These are phyloP conservation scores for Anoplius nigerrimus DNA, from an alignment of 2,888 invertebrate genomes.

Conservation along the genomic window DNA sequence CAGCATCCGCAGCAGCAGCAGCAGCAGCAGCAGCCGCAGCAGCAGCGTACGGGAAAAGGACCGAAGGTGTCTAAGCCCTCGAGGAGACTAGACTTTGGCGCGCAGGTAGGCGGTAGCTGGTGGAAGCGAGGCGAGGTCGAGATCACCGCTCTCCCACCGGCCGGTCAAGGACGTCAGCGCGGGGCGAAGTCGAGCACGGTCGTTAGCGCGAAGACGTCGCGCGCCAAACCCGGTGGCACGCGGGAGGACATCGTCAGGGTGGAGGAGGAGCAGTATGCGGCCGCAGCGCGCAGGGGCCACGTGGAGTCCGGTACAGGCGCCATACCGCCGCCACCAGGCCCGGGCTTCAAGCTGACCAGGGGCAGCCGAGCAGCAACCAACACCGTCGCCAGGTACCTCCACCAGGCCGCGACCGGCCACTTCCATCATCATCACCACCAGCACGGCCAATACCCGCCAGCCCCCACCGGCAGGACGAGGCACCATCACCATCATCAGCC, in stretches of 20 bases:
- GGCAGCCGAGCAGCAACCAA: slow-evolving; percentile 59
- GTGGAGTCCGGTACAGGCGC: slow-evolving; percentile 66
- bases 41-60: slow-evolving; percentile 50
- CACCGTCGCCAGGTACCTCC: slow-evolving; percentile 72
- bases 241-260: slow-evolving; percentile 60
- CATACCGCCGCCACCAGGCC: slow-evolving; percentile 72
- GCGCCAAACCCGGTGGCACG: slow-evolving; percentile 42
- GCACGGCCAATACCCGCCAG: slow-evolving; percentile 43
- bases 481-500: slow-evolving; percentile 72
- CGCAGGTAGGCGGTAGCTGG: slow-evolving; percentile 54
- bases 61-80: too few relatives aligned
- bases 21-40: slow-evolving; percentile 54
- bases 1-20: slow-evolving; percentile 64
- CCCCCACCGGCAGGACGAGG: slow-evolving; percentile 65
- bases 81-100: slow-evolving; percentile 48
- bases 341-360: slow-evolving; percentile 76
- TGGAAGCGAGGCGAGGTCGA: slow-evolving; percentile 33
- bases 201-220: slow-evolving; percentile 42
- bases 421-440: slow-evolving; percentile 60
- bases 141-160: slow-evolving; percentile 1
- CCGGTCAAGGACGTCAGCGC: slow-evolving; percentile 35
- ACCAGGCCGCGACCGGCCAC: slow-evolving; percentile 61
- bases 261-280: slow-evolving; percentile 72
- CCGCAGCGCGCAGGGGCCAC: slow-evolving; percentile 67
- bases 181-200: slow-evolving; percentile 30